A percentile compares a stretch with the other conserved stretches of the same genome.
Conservation (phyloP, 2,797 vertebrate genomes). For the Phataginus tricuspis region DNA sequence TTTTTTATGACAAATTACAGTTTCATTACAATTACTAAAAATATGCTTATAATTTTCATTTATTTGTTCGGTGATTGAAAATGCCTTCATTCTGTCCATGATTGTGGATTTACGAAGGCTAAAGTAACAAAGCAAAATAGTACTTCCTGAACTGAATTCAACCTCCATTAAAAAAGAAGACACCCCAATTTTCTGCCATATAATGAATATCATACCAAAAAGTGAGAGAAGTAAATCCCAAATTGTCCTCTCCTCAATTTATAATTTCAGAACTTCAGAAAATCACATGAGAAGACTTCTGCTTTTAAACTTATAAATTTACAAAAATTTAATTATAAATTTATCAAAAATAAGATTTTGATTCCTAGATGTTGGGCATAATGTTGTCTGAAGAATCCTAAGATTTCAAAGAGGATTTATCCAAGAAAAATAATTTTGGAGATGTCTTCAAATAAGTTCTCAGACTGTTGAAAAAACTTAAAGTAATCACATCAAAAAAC, state of each 20-base stretch:
- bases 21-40: neutral
- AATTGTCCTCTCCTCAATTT: neutral
- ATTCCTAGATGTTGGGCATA: neutral
- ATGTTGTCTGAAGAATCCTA: neutral
- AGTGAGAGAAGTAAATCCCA: neutral
- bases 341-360: neutral
- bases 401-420: neutral
- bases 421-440: constrained; percentile 31
- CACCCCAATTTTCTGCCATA: neutral
- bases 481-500: neutral
- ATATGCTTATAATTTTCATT: neutral
- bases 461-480: neutral
- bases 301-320: neutral
- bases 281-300: neutral
- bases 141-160: constrained; percentile 7
- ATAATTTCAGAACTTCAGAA: neutral
- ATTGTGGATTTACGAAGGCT: neutral
- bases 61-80: neutral
- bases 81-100: neutral
- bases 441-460: neutral
- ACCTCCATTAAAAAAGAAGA: neutral
- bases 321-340: neutral
- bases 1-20: neutral
- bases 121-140: constrained; percentile 22
- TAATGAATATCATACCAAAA: constrained; percentile 3